phyloP scores from a whole-genome alignment of 2,888 invertebrate species.

The Mythimna pallens region DNA sequence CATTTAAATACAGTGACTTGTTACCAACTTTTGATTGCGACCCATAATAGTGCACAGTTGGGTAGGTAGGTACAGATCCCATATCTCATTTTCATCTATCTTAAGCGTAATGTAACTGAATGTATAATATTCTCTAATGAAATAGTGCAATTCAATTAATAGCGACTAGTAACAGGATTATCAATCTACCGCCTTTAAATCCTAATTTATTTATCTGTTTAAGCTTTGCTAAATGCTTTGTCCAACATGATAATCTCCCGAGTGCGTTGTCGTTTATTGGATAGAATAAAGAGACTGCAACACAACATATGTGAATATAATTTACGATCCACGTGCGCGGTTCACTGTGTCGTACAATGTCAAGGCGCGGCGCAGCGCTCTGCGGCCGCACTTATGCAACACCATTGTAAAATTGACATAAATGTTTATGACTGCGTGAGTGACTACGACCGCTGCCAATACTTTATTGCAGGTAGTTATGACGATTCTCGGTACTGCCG shows the following conservation, averaged over 20 bases:
- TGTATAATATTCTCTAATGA: no score
- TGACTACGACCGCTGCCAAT: conserved; percentile 65
- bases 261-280: conserved; percentile 30
- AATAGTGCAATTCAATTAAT: conserved; percentile 1
- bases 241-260: conserved; percentile 15
- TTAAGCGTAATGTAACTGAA: no score
- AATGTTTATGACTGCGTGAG: conserved; percentile 79
- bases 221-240: not conserved
- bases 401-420: conserved; percentile 86
- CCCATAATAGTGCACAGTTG: no score
- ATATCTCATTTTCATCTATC: conserved; percentile 8
- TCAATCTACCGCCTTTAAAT: not conserved
- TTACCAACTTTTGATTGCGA: no score
- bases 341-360: conserved; percentile 87
- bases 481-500: conserved; percentile 55
- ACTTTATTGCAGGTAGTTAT: conserved; percentile 61
- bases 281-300: conserved; percentile 55
- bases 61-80: no score
- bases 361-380: conserved; percentile 81
- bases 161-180: not conserved
- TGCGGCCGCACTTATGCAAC: conserved; percentile 82
- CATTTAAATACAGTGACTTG: not conserved
- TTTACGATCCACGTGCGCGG: conserved; percentile 86
- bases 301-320: conserved; percentile 66
- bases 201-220: not conserved